These are phyloP conservation scores for Thunnus maccoyii DNA, from an alignment of 2,113 vertebrate genomes.

Conservation along the genomic window DNA sequence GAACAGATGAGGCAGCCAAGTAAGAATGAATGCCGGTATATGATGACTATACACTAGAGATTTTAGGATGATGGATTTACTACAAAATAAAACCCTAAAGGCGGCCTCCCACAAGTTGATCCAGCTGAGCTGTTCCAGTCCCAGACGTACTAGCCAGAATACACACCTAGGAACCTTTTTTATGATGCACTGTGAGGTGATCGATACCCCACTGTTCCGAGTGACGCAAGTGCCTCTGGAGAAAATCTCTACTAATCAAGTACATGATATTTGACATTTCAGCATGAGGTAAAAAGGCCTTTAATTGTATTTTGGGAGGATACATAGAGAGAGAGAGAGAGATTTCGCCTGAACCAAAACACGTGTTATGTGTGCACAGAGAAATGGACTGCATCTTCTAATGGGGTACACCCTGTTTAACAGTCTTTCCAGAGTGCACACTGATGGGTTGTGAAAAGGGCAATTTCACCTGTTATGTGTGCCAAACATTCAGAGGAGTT, in stretches of 20 bases:
- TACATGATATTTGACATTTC: not conserved
- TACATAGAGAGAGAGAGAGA: not conserved
- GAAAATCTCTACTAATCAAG: not conserved
- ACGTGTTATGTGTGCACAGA: not conserved
- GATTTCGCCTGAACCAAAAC: not conserved
- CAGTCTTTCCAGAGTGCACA: too few species aligned
- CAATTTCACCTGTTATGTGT: not conserved
- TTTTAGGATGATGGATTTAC: slow-evolving; percentile 8
- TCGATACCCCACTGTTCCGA: too few species aligned
- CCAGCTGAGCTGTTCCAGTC: not conserved
- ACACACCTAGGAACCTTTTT: slow-evolving; percentile 1
- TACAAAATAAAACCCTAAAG: not conserved
- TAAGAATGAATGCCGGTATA: not conserved
- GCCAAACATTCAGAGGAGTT: not conserved
- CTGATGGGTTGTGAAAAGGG: not conserved
- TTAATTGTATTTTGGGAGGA: not conserved
- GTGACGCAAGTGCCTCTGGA: not conserved
- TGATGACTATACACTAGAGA: not conserved
- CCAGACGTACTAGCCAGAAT: not conserved
- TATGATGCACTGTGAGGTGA: slow-evolving; percentile 5
- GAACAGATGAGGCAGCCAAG: not conserved
- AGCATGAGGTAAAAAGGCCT: too few species aligned
- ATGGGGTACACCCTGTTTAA: too few species aligned
- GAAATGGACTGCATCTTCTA: not conserved
- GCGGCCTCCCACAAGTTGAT: not conserved